Percentiles rank a stretch among this genome's conserved stretches.
Conservation (phyloP, 2,888 invertebrate genomes). For the Drosophila leonis region DNA sequence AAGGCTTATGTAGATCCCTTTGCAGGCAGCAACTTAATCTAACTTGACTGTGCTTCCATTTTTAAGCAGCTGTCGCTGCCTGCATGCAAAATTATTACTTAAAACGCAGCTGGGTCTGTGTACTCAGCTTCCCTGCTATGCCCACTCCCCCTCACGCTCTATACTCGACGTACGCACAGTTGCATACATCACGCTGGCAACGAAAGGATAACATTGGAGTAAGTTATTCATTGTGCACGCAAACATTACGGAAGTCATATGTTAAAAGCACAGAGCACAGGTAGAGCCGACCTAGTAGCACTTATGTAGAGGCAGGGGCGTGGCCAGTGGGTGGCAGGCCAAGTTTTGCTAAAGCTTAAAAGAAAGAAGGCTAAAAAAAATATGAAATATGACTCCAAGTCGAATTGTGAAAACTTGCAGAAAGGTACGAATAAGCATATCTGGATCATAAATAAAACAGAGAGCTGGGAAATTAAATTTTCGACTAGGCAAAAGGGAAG, state of each 20-base stretch:
- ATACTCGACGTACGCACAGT: conserved; percentile 40
- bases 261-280: conserved; percentile 72
- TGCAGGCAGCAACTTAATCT: conserved; percentile 56
- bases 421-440: conserved; percentile 82
- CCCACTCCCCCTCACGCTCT: neutral
- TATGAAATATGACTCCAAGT: conserved; percentile 81
- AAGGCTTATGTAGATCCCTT: conserved; percentile 21
- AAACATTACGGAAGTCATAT: conserved; percentile 82
- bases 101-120: conserved; percentile 67
- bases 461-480: conserved; percentile 81
- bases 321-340: conserved; percentile 26
- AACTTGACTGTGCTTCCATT: conserved; percentile 66
- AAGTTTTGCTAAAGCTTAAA: conserved; percentile 56
- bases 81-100: conserved; percentile 80
- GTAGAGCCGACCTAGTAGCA: conserved; percentile 54
- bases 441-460: conserved; percentile 81
- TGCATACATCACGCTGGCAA: conserved; percentile 65
- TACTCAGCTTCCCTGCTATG: neutral
- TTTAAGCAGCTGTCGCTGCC: conserved; percentile 77
- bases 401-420: conserved; percentile 82
- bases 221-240: conserved; percentile 82
- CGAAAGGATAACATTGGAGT: conserved; percentile 81
- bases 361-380: conserved; percentile 35
- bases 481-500: conserved; percentile 69
- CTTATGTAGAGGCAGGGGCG: conserved; percentile 26